phyloP scores from a whole-genome alignment of 2,797 vertebrate genomes.

The Leucoraja ocellata region DNA sequence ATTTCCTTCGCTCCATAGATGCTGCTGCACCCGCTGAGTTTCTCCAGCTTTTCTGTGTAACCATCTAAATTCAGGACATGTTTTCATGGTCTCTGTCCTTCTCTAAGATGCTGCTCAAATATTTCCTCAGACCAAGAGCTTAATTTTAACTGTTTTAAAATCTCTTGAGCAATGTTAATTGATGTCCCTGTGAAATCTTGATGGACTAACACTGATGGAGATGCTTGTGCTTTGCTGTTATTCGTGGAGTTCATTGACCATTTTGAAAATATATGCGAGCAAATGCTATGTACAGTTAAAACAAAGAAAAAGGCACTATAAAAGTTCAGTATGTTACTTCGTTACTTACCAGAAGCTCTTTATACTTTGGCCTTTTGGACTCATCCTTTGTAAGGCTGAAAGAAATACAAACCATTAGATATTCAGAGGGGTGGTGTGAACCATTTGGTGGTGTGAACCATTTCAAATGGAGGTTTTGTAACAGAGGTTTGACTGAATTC shows the following conservation, averaged over 20 bases:
- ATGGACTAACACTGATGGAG: neutral
- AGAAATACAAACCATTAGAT: constrained; percentile 43
- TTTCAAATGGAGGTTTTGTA: neutral
- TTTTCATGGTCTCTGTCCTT: too few relatives aligned
- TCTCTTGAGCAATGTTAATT: too few relatives aligned
- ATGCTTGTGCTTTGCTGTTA: neutral
- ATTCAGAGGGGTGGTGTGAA: neutral
- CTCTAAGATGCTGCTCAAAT: too few relatives aligned
- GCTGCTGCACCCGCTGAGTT: too few relatives aligned
- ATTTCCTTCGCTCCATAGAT: too few relatives aligned
- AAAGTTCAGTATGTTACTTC: neutral
- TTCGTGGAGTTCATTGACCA: neutral
- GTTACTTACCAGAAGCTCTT: constrained; percentile 88
- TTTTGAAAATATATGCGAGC: neutral
- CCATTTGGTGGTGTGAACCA: too few relatives aligned
- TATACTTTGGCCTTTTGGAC: constrained; percentile 98
- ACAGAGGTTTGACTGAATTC: neutral
- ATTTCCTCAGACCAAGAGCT: too few relatives aligned
- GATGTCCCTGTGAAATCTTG: too few relatives aligned
- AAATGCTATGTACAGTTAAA: neutral
- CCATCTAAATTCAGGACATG: too few relatives aligned
- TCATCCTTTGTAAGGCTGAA: constrained; percentile 94
- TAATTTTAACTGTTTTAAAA: too few relatives aligned
- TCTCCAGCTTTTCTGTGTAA: too few relatives aligned
- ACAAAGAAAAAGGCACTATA: neutral